Base-by-base conservation (phyloP, 2,888 invertebrate species). In the Tryphoninae sp. region DNA sequence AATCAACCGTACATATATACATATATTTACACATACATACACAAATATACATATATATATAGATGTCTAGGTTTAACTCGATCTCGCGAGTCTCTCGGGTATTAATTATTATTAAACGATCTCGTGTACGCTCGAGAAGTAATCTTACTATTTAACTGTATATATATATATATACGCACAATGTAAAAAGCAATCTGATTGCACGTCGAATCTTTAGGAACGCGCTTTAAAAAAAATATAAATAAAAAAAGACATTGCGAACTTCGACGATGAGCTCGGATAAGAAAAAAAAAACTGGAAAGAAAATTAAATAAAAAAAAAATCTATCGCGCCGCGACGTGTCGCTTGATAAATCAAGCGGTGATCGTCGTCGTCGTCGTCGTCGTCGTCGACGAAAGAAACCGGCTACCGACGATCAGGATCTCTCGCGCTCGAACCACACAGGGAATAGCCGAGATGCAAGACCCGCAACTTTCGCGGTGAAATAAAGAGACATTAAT, bases 401-500 rank as follows among this genome's bases (percentile, higher is more conserved):
- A 69, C 9, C 55, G 69, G 55, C 45, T 64, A 42, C 51, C 68
- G 76, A 68, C 68, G 79, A 80, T 73, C 64, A 42, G 53, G 51
- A 71, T 74, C 72, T 78, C 51, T 42, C 73, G 68, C 82, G 59
- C 67, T 65, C 42, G 49, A 23, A 22, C 59, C 45, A 65, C 55
- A 65, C 64, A 74, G 53, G 61, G 33, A 49, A 23, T 53, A 13
- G 42, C 71, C 33, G 6, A 33, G 72, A 72, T 76, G 42, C 73
- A 68, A 81, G 58, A 73, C 67, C 51, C 68, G 79, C 58, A 76
- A 82, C 80, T 82, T 82, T 82, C 84, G 81, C 85, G 73, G 80
- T 77, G 83, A 86, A 86, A 86, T 87, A 87, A 88, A 89, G 87
- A 87, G 87, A 88, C 88, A 88, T 88, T 88, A 88, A 90, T 89